A percentile compares a stretch with the other conserved stretches of the same genome.
phyloP scores from a whole-genome alignment of 2,888 invertebrate genomes.

The Brenthis hecate region DNA sequence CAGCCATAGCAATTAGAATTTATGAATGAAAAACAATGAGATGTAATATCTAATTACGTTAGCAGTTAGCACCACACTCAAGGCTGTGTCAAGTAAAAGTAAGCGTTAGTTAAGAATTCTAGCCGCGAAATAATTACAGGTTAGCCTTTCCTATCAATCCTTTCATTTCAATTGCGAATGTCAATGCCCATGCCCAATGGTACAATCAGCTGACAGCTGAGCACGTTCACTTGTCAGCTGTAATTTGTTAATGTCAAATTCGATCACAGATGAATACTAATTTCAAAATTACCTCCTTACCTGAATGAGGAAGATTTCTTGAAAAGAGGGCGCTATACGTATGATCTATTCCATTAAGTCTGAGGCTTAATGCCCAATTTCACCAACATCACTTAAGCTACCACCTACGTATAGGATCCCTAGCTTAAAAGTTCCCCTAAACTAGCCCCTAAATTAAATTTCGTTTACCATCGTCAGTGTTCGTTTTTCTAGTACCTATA shows the following conservation, averaged over 20 bases:
- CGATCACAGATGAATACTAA: not conserved
- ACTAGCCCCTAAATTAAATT: too few relatives aligned
- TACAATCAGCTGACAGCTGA: not conserved
- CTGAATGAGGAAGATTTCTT: too few relatives aligned
- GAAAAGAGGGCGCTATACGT: too few relatives aligned
- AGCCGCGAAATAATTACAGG: constrained; percentile 54
- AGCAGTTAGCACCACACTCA: constrained; percentile 43
- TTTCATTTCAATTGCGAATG: constrained; percentile 32
- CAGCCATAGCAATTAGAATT: constrained; percentile 56
- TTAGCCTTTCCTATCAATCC: constrained; percentile 50
- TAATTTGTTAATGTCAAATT: constrained; percentile 11
- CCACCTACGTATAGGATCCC: too few relatives aligned
- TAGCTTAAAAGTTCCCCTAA: too few relatives aligned
- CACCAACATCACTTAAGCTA: too few relatives aligned
- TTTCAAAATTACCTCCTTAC: too few relatives aligned
- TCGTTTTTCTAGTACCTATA: too few relatives aligned
- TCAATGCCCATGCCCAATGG: not conserved
- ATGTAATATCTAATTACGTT: constrained; percentile 23
- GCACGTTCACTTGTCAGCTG: constrained; percentile 25
- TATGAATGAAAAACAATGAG: constrained; percentile 23
- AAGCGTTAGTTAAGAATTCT: constrained; percentile 38
- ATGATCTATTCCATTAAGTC: too few relatives aligned
- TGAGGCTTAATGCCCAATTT: too few relatives aligned
- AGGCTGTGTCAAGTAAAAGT: constrained; percentile 60
- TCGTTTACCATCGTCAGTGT: too few relatives aligned